phyloP scores from a whole-genome alignment of 2,888 invertebrate species.

The Philaethria dido region DNA sequence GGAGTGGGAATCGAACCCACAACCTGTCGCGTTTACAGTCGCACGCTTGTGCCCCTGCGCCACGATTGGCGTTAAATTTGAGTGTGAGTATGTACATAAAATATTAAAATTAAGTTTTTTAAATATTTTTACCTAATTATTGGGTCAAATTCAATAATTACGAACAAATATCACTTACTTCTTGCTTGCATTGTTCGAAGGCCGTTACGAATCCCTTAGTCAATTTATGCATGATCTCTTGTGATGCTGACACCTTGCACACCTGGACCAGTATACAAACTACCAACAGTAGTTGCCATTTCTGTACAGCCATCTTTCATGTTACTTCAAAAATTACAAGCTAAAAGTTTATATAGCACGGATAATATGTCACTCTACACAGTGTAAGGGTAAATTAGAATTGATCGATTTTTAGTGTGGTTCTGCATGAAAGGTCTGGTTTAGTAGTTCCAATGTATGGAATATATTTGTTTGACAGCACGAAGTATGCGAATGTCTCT shows the following conservation, averaged over 20 bases:
- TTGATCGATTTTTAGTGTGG: not conserved
- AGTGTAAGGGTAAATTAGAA: not conserved
- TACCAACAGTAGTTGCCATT: slow-evolving; percentile 51
- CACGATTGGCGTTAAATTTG: no score
- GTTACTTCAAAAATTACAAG: not conserved
- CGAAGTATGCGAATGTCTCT: no score
- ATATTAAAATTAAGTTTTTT: no score
- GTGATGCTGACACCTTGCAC: slow-evolving; percentile 50
- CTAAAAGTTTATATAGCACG: slow-evolving; percentile 4
- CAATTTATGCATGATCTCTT: slow-evolving; percentile 65
- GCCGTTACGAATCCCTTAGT: slow-evolving; percentile 59
- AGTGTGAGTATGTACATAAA: no score
- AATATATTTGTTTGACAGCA: no score
- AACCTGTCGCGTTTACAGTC: no score
- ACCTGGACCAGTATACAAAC: slow-evolving; percentile 40
- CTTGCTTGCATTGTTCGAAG: slow-evolving; percentile 62
- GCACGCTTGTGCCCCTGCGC: no score
- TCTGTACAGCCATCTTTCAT: slow-evolving; percentile 51
- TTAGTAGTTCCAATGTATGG: no score
- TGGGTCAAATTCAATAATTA: no score
- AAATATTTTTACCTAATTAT: no score
- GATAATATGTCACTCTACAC: no score
- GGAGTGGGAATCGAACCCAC: no score
- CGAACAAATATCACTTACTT: slow-evolving; percentile 53
- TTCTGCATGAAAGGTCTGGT: not conserved